Evolutionary conservation across 2,797 vertebrate genomes (phyloP).

Genomic region (Anolis apletophallus): DNA sequence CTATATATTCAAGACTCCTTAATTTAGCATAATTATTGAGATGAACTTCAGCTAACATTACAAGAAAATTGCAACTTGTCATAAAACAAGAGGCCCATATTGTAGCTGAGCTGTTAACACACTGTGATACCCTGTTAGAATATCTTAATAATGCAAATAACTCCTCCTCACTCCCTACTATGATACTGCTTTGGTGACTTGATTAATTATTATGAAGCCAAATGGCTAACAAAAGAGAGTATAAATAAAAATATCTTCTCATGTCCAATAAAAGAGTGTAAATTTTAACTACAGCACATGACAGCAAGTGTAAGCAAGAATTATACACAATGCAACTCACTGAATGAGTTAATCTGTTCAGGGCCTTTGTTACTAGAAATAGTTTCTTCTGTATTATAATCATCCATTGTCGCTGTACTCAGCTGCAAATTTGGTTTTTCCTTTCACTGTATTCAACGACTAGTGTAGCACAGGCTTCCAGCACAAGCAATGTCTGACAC

Average conservation of each 20-base stretch:
- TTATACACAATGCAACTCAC: slow-evolving; percentile 71
- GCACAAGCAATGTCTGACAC: slow-evolving; percentile 12
- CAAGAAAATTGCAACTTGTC: slow-evolving; percentile 85
- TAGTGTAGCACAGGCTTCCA: slow-evolving; percentile 28
- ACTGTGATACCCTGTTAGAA: slow-evolving; percentile 66
- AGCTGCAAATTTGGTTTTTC: slow-evolving; percentile 66
- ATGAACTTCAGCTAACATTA: slow-evolving; percentile 79
- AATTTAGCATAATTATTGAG: slow-evolving; percentile 83
- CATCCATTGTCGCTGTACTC: slow-evolving; percentile 60
- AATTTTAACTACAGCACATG: slow-evolving; percentile 74
- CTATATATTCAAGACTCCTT: slow-evolving; percentile 75
- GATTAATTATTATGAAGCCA: slow-evolving; percentile 80
- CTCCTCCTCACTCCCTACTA: slow-evolving; percentile 59
- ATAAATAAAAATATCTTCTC: slow-evolving; percentile 79
- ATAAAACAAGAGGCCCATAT: slow-evolving; percentile 76
- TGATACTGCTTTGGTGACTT: slow-evolving; percentile 70
- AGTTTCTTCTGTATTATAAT: slow-evolving; percentile 67
- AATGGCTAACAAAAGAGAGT: slow-evolving; percentile 76
- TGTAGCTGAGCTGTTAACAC: slow-evolving; percentile 71
- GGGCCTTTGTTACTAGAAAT: slow-evolving; percentile 73
- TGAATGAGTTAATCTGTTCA: slow-evolving; percentile 73
- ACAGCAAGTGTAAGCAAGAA: slow-evolving; percentile 79
- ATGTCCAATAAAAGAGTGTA: slow-evolving; percentile 71
- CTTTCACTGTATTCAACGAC: slow-evolving; percentile 57
- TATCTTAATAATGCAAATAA: slow-evolving; percentile 76